Evolutionary conservation across 1,140 invertebrate species (phyloP), one percentile per base, ranked within the genome.

Genomic region (Philotrypesis tridentata): DNA sequence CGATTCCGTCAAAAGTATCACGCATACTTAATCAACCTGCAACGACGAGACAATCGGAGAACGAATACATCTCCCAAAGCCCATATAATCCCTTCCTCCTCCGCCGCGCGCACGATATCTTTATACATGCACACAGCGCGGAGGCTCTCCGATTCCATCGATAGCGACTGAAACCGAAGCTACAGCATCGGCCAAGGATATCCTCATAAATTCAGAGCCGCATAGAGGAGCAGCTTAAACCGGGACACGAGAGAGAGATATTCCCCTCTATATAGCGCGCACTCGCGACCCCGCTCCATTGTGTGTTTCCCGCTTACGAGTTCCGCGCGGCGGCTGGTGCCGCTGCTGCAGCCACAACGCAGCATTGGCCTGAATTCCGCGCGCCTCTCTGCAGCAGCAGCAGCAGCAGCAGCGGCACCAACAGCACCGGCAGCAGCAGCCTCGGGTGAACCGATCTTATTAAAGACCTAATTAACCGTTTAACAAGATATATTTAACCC

Each of bases 401-500:
- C 65, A 55, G 71, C 79, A 55, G 27, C 25, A 31, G 60, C 68
- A 14, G 23, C 29, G 17, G 70, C 85, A n/a, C n/a, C 33, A 37
- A 80, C 82, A 61, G 23, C 65, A 55, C 60, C 79, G 33, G 27
- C 25, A 31, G 60, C 68, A 14, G 23, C 29, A 27, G 70, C 85
- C 86, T 67, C 84, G 80, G 85, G 79, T 77, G 85, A 89, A 85
- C 84, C 85, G 84, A 90, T 88, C 87, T 88, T 87, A 90, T 89
- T 82, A 87, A 89, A 88, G 86, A 70, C 84, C 84, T 90, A 90
- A 90, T 90, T 90, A 90, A 87, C 84, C 86, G 82, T 85, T 89
- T 90, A 90, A 90, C 89, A 84, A 89, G 89, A 85, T 89, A 88
- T 89, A 89, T 89, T 90, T 90, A 90, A 89, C 85, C 85, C 82